phyloP scores from a whole-genome alignment of 2,113 vertebrate genomes.

The Ophthalmolycus amberensis region DNA sequence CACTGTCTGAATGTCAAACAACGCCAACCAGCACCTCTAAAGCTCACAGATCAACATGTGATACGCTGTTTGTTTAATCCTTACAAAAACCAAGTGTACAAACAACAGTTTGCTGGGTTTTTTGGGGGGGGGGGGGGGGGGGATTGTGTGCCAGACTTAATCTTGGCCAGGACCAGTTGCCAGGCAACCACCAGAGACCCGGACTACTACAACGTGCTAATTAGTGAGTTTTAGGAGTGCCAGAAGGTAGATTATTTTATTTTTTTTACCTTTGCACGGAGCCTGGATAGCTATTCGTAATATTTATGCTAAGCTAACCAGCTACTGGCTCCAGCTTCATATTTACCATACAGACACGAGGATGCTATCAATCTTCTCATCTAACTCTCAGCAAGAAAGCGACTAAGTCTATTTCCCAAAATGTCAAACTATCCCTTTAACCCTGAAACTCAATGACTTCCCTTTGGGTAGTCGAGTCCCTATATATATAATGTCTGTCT shows the following conservation, averaged over 20 bases:
- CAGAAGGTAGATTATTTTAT: not conserved
- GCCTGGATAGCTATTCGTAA: not conserved
- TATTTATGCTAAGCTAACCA: not conserved
- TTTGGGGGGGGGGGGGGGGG: not conserved
- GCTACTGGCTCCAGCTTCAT: not conserved
- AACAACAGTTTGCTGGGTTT: constrained; percentile 12
- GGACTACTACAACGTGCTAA: constrained; percentile 13
- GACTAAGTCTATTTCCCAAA: constrained; percentile 1
- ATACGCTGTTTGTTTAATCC: constrained; percentile 1
- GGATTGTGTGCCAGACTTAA: constrained; percentile 18
- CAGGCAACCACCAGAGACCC: constrained; percentile 43
- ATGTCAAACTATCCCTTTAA: constrained; percentile 9
- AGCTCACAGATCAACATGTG: not conserved
- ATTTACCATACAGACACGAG: not conserved
- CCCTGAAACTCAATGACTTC: constrained; percentile 1
- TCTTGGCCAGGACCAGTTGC: constrained; percentile 29
- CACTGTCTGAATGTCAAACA: not conserved
- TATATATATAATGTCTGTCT: not conserved
- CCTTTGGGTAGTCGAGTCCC: not conserved
- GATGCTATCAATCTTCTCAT: not conserved
- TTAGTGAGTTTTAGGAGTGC: constrained; percentile 18
- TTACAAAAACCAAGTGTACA: constrained; percentile 1
- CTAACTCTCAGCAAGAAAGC: not conserved
- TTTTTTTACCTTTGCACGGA: not conserved
- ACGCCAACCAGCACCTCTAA: not conserved